Percentiles rank a stretch among this genome's conserved stretches.
These are phyloP conservation scores for Epinotia nisella DNA, from an alignment of 2,888 invertebrate genomes.

Conservation along the genomic window DNA sequence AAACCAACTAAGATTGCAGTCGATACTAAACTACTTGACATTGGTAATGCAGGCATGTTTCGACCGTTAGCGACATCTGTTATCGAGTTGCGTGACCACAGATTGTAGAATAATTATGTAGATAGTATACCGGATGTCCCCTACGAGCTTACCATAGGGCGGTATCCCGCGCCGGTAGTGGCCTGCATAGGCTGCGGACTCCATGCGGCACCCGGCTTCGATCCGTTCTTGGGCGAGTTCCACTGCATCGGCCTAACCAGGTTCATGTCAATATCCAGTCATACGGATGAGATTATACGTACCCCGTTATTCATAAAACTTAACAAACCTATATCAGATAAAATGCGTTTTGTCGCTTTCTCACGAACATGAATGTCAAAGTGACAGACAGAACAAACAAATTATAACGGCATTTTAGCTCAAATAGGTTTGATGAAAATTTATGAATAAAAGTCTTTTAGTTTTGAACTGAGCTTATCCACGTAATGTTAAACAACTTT, in stretches of 20 bases:
- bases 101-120: not conserved
- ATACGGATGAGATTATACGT: constrained; percentile 1
- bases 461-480: not conserved
- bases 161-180: constrained; percentile 93
- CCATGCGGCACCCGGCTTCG: constrained; percentile 92
- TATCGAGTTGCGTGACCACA: not conserved
- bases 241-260: constrained; percentile 92
- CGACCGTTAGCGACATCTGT: not conserved
- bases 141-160: constrained; percentile 90
- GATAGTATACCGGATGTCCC: constrained; percentile 40
- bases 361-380: too few relatives aligned
- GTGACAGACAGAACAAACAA: too few relatives aligned
- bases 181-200: constrained; percentile 95
- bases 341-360: too few relatives aligned
- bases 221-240: constrained; percentile 95
- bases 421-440: too few relatives aligned
- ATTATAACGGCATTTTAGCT: too few relatives aligned
- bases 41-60: constrained; percentile 1
- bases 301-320: not conserved
- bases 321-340: too few relatives aligned
- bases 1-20: not conserved
- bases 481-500: not conserved
- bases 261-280: constrained; percentile 47
- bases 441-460: not conserved
- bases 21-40: not conserved